These are phyloP conservation scores for Taenioides sp. DNA, from an alignment of 2,797 vertebrate species.

Conservation along the genomic window DNA sequence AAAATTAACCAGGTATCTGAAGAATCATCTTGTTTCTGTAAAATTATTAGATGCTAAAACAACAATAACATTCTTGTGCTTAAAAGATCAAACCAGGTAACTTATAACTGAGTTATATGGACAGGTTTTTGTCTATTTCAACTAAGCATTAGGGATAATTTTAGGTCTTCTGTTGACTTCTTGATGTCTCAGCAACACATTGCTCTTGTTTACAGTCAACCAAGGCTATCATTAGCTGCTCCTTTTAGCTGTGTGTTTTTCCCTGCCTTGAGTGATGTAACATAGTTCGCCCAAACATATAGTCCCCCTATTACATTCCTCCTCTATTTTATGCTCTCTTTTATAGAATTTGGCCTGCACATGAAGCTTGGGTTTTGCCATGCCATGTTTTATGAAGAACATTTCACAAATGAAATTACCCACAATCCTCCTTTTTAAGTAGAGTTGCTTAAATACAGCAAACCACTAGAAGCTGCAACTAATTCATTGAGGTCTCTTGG, in stretches of 20 bases:
- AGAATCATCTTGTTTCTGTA: not conserved
- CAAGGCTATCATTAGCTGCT: constrained; percentile 76
- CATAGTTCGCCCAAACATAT: constrained; percentile 30
- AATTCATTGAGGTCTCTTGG: constrained; percentile 47
- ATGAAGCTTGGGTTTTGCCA: not conserved
- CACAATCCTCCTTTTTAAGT: constrained; percentile 38
- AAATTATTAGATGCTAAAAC: not conserved
- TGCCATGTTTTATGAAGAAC: constrained; percentile 31
- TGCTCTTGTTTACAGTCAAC: constrained; percentile 72
- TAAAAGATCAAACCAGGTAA: constrained; percentile 11
- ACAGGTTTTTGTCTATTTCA: constrained; percentile 51
- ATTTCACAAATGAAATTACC: constrained; percentile 41
- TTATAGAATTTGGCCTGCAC: constrained; percentile 4
- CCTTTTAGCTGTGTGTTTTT: constrained; percentile 68
- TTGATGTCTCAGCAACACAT: constrained; percentile 73
- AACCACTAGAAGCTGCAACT: constrained; percentile 32
- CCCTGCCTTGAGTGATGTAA: constrained; percentile 52
- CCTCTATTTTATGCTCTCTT: not conserved
- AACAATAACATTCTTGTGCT: not conserved
- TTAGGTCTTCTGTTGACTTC: constrained; percentile 69
- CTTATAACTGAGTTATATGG: constrained; percentile 11
- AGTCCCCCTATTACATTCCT: not conserved
- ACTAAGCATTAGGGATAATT: constrained; percentile 68
- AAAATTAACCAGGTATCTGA: constrained; percentile 12
- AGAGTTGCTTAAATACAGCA: constrained; percentile 39